Evolutionary conservation across 2,113 vertebrate genomes (phyloP), one percentile per base, ranked within the genome.

Genomic region (Microcebus lehilahytsara): DNA sequence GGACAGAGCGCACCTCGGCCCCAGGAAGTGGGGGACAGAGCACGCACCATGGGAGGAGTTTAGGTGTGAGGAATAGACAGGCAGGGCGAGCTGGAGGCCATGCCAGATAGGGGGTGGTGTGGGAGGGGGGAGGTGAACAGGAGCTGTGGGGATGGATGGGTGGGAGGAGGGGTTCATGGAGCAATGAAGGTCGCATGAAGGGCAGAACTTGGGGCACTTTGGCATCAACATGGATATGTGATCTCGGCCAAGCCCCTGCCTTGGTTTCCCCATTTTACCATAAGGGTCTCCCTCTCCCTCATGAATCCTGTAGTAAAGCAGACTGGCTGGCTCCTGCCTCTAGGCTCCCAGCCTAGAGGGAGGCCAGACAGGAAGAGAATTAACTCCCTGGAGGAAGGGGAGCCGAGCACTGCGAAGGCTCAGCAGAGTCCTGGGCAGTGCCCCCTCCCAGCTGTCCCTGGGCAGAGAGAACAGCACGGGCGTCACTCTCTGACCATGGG

Each of bases 241-340:
- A 81, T 23, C 40, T 77, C 66, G 46, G 90, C 37, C 53, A 49
- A 78, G 62, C 7, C 4, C 49, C 30, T 90, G 67, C 27, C 81
- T 91, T 81, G 32, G 66, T 91, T 91, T 88, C 80, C 79, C 58
- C 34, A 69, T 40, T 19, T 86, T 81, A 75, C 66, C 32, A 69
- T 16, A 53, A 79, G 56, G 23, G 30, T 4, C 25, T 56, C 46
- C 53, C 7, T 62, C 6, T 64, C 53, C 49, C 23, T 64, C 25
- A 17, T 14, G 66, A 58, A 81, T 53, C 25, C 46, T 5, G 6
- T 60, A 58, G 9, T 85, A 84, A 89, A n/a, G 0, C 67, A 71
- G n/a, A 67, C n/a, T 84, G 23, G 5, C 12, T 42, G 8, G 25
- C 34, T 74, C 27, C 37, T 64, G 32, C 37, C 51, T 80, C 51